Conservation (phyloP, 1,140 invertebrate genomes). For the Brachionus asplanchnoidis region DNA sequence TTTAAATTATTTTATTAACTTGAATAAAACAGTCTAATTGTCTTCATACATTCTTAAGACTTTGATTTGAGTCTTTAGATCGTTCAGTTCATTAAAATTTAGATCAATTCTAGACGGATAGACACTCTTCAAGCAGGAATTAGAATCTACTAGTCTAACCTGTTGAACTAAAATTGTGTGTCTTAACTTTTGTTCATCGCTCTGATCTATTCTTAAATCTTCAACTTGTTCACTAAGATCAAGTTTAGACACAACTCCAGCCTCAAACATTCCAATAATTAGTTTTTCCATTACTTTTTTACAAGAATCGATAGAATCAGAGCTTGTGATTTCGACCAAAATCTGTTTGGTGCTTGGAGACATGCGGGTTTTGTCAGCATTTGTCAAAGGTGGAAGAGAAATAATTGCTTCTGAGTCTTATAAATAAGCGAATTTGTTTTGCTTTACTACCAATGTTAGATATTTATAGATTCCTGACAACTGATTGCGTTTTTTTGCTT, state of each 20-base stretch:
- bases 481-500: slow-evolving; percentile 72
- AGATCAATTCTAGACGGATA: slow-evolving; percentile 74
- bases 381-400: slow-evolving; percentile 77
- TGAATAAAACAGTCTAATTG: slow-evolving; percentile 41
- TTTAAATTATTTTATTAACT: too few relatives aligned
- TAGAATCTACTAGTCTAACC: slow-evolving; percentile 66
- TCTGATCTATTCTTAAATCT: background rate
- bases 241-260: slow-evolving; percentile 49
- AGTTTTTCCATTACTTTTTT: slow-evolving; percentile 67
- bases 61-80: slow-evolving; percentile 36
- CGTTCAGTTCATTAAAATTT: slow-evolving; percentile 45
- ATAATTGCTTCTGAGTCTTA: slow-evolving; percentile 65
- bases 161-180: slow-evolving; percentile 62
- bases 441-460: slow-evolving; percentile 71
- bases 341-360: slow-evolving; percentile 63
- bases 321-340: slow-evolving; percentile 72
- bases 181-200: background rate
- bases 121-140: slow-evolving; percentile 66
- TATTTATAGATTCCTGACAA: slow-evolving; percentile 76
- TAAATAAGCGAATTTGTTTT: slow-evolving; percentile 67
- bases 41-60: slow-evolving; percentile 42
- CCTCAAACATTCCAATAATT: slow-evolving; percentile 63
- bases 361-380: slow-evolving; percentile 70
- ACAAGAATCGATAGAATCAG: slow-evolving; percentile 64
- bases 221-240: slow-evolving; percentile 31